Evolutionary conservation across 2,113 vertebrate genomes (phyloP).

Genomic region (Lepus americanus): DNA sequence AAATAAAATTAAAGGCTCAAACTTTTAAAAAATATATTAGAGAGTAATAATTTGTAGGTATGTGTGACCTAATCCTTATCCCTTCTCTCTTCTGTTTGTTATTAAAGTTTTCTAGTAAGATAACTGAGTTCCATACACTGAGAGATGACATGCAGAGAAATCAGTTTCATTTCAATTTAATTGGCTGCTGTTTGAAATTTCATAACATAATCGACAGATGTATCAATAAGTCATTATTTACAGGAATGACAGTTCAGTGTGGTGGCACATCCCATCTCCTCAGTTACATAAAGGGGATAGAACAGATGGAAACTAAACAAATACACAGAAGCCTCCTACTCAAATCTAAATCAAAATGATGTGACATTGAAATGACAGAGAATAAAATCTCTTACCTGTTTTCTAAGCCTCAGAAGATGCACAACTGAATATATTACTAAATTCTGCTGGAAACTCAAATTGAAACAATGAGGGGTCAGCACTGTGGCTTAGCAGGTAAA

Average conservation of each 20-base stretch:
- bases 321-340: conserved; percentile 74
- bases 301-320: conserved; percentile 71
- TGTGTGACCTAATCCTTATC: not conserved
- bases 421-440: conserved; percentile 82
- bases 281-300: conserved; percentile 66
- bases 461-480: no score
- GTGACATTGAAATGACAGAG: conserved; percentile 68
- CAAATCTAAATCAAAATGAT: conserved; percentile 80
- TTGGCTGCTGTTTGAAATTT: conserved; percentile 3
- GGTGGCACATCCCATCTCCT: not conserved
- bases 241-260: not conserved
- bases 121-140: not conserved
- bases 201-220: not conserved
- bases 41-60: not conserved
- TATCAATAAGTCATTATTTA: conserved; percentile 55
- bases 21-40: not conserved
- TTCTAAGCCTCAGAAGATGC: conserved; percentile 76
- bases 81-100: not conserved
- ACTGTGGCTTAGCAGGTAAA: no score
- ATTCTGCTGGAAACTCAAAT: conserved; percentile 68
- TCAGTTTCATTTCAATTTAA: conserved; percentile 22
- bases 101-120: conserved; percentile 47
- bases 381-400: conserved; percentile 68
- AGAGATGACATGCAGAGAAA: conserved; percentile 42
- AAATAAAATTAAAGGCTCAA: not conserved